A percentile compares a stretch with the other conserved stretches of the same genome.
These are phyloP conservation scores for Otus sunia DNA, from an alignment of 2,113 vertebrate genomes.

Conservation along the genomic window DNA sequence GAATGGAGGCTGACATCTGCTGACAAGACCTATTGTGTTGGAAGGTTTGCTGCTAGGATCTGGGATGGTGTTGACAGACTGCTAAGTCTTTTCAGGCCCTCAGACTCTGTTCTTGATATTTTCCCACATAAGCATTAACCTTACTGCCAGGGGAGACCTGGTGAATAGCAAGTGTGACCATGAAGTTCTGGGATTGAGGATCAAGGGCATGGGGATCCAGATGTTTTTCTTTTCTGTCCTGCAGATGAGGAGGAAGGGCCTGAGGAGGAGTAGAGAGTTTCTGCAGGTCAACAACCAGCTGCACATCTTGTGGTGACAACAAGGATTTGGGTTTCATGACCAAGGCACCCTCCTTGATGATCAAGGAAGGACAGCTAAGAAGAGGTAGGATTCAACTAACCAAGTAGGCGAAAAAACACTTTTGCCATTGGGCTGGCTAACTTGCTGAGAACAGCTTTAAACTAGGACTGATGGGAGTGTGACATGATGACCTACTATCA, in stretches of 20 bases:
- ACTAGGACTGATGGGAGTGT: not conserved
- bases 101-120: not conserved
- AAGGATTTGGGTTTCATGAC: not conserved
- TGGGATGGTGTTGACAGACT: not conserved
- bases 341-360: not conserved
- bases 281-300: not conserved
- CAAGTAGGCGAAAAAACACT: not conserved
- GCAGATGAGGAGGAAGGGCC: not conserved
- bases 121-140: not conserved
- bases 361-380: not conserved
- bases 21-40: not conserved
- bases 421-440: not conserved
- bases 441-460: not conserved
- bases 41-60: not conserved
- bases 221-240: not conserved
- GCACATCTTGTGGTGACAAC: fast-evolving
- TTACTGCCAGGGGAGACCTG: not conserved
- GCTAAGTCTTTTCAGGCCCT: not conserved
- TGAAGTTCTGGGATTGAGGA: not conserved
- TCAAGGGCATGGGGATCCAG: not conserved
- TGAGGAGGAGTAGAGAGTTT: not conserved
- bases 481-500: not conserved
- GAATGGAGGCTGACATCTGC: not conserved
- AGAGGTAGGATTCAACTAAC: not conserved
- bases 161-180: not conserved